phyloP scores from a whole-genome alignment of 2,797 vertebrate genomes.

The Gymnothorax reevesii region DNA sequence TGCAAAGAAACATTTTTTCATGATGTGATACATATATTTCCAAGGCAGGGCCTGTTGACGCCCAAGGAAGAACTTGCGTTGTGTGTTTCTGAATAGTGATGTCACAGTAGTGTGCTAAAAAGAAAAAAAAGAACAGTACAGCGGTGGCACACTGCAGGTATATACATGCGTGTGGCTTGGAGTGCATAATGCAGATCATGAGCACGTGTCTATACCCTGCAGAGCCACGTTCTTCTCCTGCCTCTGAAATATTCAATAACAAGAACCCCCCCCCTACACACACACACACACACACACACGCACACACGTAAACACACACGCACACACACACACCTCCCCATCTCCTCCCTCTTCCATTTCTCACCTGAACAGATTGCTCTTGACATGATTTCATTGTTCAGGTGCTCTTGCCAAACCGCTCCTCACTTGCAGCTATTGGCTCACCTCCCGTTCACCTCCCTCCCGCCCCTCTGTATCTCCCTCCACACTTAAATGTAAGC shows the following conservation, averaged over 20 bases:
- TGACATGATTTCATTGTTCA: neutral
- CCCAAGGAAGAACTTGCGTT: neutral
- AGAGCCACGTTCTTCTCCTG: conserved; percentile 1
- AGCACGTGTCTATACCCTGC: neutral
- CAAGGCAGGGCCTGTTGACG: neutral
- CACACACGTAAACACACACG: conserved; percentile 2
- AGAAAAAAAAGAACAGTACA: neutral
- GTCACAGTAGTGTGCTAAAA: neutral
- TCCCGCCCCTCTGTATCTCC: neutral
- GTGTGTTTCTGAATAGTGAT: neutral
- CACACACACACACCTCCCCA: conserved; percentile 15
- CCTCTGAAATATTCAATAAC: neutral
- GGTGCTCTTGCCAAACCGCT: neutral
- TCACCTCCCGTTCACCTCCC: neutral
- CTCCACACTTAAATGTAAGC: neutral
- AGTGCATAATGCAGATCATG: neutral
- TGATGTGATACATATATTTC: too few relatives aligned
- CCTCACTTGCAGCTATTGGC: neutral
- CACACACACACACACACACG: conserved; percentile 43
- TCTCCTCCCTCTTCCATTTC: neutral
- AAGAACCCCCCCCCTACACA: conserved; percentile 44
- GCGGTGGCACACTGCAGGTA: neutral
- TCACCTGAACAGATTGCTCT: conserved; percentile 1
- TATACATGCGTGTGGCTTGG: neutral
- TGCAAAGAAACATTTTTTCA: neutral